Percentiles rank a stretch among this genome's conserved stretches.
These are phyloP conservation scores for Pantherophis vulpinus DNA, from an alignment of 2,797 vertebrate genomes.

Conservation along the genomic window DNA sequence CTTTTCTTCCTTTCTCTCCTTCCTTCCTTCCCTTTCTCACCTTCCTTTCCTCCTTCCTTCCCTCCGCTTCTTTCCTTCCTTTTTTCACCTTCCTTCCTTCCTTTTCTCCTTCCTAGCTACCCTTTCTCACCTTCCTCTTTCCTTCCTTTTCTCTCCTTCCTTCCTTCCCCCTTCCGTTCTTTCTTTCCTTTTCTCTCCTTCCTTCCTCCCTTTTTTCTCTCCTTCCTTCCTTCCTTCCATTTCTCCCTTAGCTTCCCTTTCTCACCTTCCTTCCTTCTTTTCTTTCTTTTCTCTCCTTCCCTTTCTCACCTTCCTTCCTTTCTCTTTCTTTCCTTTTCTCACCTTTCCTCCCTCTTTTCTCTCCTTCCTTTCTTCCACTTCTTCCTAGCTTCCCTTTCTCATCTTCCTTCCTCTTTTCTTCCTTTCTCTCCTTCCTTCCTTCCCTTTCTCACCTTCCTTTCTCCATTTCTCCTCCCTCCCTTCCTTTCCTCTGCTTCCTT, in stretches of 20 bases:
- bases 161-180: accelerated
- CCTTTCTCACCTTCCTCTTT: accelerated
- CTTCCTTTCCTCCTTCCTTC: no score
- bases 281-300: no score
- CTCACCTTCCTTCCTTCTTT: no score
- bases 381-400: no score
- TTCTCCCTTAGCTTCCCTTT: no score
- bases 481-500: accelerated
- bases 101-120: no score
- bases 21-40: no score
- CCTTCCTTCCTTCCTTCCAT: neutral
- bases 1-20: neutral
- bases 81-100: neutral
- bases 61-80: accelerated
- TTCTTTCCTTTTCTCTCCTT: no score
- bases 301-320: neutral
- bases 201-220: neutral
- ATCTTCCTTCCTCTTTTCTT: no score
- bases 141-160: no score
- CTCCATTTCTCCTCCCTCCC: neutral
- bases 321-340: no score
- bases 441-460: neutral
- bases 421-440: neutral
- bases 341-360: neutral
- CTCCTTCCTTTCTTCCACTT: no score